These are phyloP conservation scores for Polymixis lichenea DNA, from an alignment of 2,888 invertebrate species.

Conservation along the genomic window DNA sequence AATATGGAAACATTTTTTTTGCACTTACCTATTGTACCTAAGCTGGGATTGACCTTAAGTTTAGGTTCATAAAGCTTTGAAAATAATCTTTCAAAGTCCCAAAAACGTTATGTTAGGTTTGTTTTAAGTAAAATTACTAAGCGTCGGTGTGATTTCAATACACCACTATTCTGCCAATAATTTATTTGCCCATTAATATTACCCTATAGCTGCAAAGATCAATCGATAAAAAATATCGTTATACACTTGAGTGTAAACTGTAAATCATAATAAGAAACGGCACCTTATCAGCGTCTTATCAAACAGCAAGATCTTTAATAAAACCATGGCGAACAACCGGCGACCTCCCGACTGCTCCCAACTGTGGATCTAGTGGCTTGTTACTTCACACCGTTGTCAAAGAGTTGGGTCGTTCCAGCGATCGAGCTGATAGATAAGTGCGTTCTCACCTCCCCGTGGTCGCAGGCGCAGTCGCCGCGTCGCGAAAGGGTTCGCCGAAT, in stretches of 20 bases:
- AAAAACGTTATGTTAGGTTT: neutral
- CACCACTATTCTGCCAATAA: conserved; percentile 30
- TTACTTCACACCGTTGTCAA: conserved; percentile 87
- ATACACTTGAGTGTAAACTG: conserved; percentile 73
- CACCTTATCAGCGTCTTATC: conserved; percentile 78
- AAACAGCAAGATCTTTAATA: conserved; percentile 82
- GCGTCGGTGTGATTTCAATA: neutral
- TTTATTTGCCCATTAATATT: conserved; percentile 55
- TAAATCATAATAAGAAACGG: conserved; percentile 79
- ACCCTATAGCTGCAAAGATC: conserved; percentile 67
- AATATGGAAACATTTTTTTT: conserved; percentile 60
- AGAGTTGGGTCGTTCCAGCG: conserved; percentile 83
- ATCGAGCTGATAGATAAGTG: conserved; percentile 86
- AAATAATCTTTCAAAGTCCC: neutral
- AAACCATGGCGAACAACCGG: conserved; percentile 82
- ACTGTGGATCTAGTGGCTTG: conserved; percentile 74
- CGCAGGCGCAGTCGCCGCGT: conserved; percentile 69
- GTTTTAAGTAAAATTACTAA: no score
- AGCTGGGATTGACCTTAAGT: conserved; percentile 1
- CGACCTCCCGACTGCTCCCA: conserved; percentile 78
- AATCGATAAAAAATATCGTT: conserved; percentile 73
- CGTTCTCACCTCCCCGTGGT: conserved; percentile 89
- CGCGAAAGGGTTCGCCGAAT: conserved; percentile 89
- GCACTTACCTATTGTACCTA: neutral
- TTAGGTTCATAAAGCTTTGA: neutral